phyloP scores from a whole-genome alignment of 2,113 vertebrate species.

The Epinephelus lanceolatus region DNA sequence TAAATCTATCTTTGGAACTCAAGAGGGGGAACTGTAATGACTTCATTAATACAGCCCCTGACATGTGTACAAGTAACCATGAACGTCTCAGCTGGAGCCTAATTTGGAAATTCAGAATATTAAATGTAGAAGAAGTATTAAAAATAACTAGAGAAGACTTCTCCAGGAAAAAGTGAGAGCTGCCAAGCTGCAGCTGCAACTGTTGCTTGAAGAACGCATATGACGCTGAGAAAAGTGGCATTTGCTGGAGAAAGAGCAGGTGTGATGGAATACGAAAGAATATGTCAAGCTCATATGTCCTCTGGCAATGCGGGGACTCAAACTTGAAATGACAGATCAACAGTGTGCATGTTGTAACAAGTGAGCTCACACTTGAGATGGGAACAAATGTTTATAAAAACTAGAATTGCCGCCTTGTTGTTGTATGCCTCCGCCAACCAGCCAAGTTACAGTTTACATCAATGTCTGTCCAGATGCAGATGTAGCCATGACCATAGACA shows the following conservation, averaged over 20 bases:
- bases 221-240: background rate
- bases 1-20: background rate
- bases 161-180: background rate
- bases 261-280: background rate
- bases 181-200: background rate
- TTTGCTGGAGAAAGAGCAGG: background rate
- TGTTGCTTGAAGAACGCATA: background rate
- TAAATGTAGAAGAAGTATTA: background rate
- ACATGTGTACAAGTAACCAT: background rate
- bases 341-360: background rate
- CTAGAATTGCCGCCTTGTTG: background rate
- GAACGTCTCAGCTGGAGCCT: background rate
- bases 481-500: too few species aligned
- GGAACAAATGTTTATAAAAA: background rate
- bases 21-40: background rate
- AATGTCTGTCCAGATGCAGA: too few species aligned
- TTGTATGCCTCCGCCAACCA: too few species aligned
- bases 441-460: too few species aligned
- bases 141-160: background rate
- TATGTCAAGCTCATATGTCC: background rate
- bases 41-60: background rate
- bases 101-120: background rate
- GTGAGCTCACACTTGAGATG: background rate
- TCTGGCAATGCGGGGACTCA: background rate
- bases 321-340: background rate